A percentile compares a stretch with the other conserved stretches of the same genome.
phyloP scores from a whole-genome alignment of 64 coral and sea anemone species.

The Montipora sp. region DNA sequence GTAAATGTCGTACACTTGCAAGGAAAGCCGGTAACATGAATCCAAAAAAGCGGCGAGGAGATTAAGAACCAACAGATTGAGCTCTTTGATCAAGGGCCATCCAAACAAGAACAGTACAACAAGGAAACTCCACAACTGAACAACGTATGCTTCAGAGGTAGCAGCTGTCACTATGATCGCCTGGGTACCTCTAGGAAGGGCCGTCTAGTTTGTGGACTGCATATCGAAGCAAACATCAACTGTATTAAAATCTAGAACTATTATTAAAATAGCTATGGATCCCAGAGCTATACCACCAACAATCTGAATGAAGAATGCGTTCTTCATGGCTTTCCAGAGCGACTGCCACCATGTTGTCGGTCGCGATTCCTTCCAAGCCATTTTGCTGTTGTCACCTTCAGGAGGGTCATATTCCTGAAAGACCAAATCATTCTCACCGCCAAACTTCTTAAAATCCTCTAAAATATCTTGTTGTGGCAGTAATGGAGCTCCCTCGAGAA shows the following conservation, averaged over 20 bases:
- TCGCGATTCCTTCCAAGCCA: conserved; percentile 29
- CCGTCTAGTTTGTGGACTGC: conserved; percentile 37
- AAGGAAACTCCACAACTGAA: conserved; percentile 76
- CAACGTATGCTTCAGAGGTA: conserved; percentile 48
- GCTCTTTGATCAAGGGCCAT: conserved; percentile 50
- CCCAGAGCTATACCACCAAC: conserved; percentile 38
- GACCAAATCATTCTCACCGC: conserved; percentile 55
- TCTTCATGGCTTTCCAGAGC: conserved; percentile 25
- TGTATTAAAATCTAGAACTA: conserved; percentile 70
- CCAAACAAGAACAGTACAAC: conserved; percentile 44
- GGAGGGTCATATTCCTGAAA: conserved; percentile 74
- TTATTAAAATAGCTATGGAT: conserved; percentile 40
- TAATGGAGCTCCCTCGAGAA: neutral
- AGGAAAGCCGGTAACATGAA: conserved; percentile 61
- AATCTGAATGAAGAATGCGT: conserved; percentile 35
- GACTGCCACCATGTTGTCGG: conserved; percentile 31
- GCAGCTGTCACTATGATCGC: conserved; percentile 46
- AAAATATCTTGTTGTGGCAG: neutral
- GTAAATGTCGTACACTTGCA: conserved; percentile 81
- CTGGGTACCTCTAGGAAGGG: conserved; percentile 49
- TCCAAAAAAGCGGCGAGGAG: conserved; percentile 63
- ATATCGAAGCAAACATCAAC: conserved; percentile 70
- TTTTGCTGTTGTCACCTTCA: neutral
- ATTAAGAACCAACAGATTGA: conserved; percentile 63
- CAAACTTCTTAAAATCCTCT: conserved; percentile 70